These are phyloP conservation scores for Temnothorax ravouxi DNA, from an alignment of 2,888 invertebrate genomes.

Conservation along the genomic window DNA sequence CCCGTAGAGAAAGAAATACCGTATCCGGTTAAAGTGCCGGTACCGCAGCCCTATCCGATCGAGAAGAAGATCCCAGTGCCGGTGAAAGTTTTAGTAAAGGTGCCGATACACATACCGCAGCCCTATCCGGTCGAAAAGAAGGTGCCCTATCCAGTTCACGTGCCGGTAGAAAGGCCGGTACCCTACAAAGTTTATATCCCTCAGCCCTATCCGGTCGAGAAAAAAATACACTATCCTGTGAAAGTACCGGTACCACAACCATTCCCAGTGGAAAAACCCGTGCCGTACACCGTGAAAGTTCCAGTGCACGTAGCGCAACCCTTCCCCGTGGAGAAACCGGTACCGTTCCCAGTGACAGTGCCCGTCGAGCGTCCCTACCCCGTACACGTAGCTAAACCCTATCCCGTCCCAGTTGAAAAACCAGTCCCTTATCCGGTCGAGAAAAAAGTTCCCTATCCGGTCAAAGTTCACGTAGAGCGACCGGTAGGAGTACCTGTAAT, in stretches of 20 bases:
- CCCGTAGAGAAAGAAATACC: constrained; percentile 89
- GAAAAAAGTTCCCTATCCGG: constrained; percentile 84
- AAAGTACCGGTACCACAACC: constrained; percentile 84
- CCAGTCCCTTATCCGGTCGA: constrained; percentile 87
- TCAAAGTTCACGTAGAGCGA: constrained; percentile 87
- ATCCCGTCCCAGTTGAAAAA: constrained; percentile 91
- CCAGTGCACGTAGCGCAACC: constrained; percentile 92
- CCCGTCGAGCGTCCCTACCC: constrained; percentile 91
- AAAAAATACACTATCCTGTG: constrained; percentile 82
- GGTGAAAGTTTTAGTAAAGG: constrained; percentile 85
- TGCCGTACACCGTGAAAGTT: constrained; percentile 91
- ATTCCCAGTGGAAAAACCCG: constrained; percentile 88
- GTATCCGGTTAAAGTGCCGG: constrained; percentile 87
- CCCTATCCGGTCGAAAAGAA: constrained; percentile 86
- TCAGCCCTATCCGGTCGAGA: constrained; percentile 85
- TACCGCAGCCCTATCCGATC: constrained; percentile 89
- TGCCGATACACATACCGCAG: constrained; percentile 86
- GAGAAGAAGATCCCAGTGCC: constrained; percentile 85
- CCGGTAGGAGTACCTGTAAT: constrained; percentile 92
- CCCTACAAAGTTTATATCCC: constrained; percentile 86
- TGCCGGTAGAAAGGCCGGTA: constrained; percentile 84
- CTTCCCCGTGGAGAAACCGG: constrained; percentile 91
- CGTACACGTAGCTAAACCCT: constrained; percentile 88
- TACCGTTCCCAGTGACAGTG: constrained; percentile 91
- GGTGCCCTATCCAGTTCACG: constrained; percentile 84